Conservation (phyloP, 2,113 vertebrate species). For the Zonotrichia leucophrys region DNA sequence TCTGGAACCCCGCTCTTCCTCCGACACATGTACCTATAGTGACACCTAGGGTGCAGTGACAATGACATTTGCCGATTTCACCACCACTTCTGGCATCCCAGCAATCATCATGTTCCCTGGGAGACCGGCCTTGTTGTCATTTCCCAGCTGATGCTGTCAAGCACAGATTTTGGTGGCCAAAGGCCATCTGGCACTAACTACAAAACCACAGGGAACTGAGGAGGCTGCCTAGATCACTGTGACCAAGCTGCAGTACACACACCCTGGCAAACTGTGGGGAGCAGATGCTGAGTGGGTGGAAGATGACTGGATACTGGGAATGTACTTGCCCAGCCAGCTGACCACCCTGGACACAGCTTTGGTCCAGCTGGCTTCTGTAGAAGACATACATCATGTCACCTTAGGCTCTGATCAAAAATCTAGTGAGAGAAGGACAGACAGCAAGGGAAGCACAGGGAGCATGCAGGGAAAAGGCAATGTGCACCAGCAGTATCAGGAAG, state of each 20-base stretch:
- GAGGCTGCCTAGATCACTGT: neutral
- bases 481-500: neutral
- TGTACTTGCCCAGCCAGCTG: neutral
- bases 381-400: neutral
- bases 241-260: neutral
- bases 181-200: neutral
- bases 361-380: neutral
- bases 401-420: neutral
- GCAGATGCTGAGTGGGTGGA: neutral
- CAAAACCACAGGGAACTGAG: neutral
- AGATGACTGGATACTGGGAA: neutral
- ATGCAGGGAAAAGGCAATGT: accelerated
- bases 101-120: neutral
- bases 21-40: neutral
- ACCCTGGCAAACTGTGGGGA: neutral
- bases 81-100: neutral
- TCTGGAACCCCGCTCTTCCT: neutral
- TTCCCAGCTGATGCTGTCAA: neutral
- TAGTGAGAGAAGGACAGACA: neutral
- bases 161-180: neutral
- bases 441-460: neutral
- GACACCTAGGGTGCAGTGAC: constrained; percentile 44
- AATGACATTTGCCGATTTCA: neutral
- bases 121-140: neutral
- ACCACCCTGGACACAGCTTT: neutral